Percentiles rank a stretch among this genome's conserved stretches.
Conservation (phyloP, 1,140 invertebrate species). For the Drosophila hydei region DNA sequence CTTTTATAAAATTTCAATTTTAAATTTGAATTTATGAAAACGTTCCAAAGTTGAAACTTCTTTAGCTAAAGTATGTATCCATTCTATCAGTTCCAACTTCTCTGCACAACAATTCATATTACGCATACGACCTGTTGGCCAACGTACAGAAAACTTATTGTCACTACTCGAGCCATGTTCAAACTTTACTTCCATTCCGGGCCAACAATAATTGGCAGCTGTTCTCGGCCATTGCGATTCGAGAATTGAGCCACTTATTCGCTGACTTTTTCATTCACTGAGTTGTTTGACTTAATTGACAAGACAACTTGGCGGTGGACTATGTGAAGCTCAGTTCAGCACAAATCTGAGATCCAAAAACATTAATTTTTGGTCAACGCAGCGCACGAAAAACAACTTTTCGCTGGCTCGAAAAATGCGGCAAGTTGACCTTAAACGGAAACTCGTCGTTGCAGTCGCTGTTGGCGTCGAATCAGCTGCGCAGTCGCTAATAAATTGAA, state of each 20-base stretch:
- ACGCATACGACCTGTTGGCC: slow-evolving; percentile 48
- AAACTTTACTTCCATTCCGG: slow-evolving; percentile 29
- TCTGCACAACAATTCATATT: slow-evolving; percentile 6
- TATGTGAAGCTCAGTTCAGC: slow-evolving; percentile 1
- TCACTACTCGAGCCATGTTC: slow-evolving; percentile 16
- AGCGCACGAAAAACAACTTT: slow-evolving; percentile 71
- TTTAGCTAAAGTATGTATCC: background rate
- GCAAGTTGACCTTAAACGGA: slow-evolving; percentile 78
- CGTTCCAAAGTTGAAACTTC: background rate
- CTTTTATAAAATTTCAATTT: too few relatives aligned
- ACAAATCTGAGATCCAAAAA: slow-evolving; percentile 24
- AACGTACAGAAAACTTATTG: slow-evolving; percentile 30
- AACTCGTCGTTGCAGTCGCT: slow-evolving; percentile 62
- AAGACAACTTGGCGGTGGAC: slow-evolving; percentile 24
- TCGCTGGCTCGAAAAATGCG: slow-evolving; percentile 70
- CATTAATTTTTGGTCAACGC: slow-evolving; percentile 65
- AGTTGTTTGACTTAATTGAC: slow-evolving; percentile 40
- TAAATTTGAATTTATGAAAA: too few relatives aligned
- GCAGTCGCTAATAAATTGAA: slow-evolving; percentile 63
- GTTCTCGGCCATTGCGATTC: slow-evolving; percentile 34
- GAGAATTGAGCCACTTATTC: slow-evolving; percentile 30
- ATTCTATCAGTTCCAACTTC: background rate
- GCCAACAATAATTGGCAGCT: slow-evolving; percentile 65
- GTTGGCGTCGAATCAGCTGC: slow-evolving; percentile 16
- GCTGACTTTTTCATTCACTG: slow-evolving; percentile 9